These are phyloP conservation scores for Hydrolagus affinis DNA, from an alignment of 2,113 vertebrate genomes.

Conservation along the genomic window DNA sequence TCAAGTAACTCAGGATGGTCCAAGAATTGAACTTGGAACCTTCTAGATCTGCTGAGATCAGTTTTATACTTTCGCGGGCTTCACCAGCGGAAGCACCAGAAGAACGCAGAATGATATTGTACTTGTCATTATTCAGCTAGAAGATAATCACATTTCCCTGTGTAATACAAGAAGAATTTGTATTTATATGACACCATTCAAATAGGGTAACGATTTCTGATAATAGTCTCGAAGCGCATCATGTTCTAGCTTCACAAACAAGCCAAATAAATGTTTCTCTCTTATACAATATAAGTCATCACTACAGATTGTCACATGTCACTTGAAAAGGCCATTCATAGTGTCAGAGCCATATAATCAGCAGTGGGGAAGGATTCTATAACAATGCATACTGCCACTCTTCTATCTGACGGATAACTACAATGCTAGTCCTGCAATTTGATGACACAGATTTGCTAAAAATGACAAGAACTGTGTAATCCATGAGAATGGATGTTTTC, in stretches of 20 bases:
- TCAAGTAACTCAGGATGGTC: too few species aligned
- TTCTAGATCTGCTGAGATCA: too few species aligned
- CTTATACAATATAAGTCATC: not conserved
- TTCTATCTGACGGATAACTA: not conserved
- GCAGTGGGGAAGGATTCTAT: not conserved
- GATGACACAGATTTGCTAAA: not conserved
- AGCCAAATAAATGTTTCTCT: not conserved
- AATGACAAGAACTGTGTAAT: not conserved
- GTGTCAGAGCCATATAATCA: not conserved
- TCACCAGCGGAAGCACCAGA: too few species aligned
- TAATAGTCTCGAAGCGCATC: too few species aligned
- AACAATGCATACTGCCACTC: not conserved
- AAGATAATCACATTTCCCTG: not conserved
- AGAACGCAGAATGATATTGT: not conserved
- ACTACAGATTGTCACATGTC: too few species aligned
- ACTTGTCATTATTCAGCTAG: too few species aligned
- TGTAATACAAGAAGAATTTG: not conserved
- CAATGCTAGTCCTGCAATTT: not conserved
- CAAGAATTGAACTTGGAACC: too few species aligned
- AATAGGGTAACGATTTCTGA: too few species aligned
- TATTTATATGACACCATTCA: too few species aligned
- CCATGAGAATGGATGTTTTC: not conserved
- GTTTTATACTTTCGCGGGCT: too few species aligned
- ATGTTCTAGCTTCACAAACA: not conserved
- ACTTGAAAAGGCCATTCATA: not conserved